A percentile compares a stretch with the other conserved stretches of the same genome.
These are phyloP conservation scores for Tamias sibiricus DNA, from an alignment of 2,113 vertebrate genomes.

Conservation along the genomic window DNA sequence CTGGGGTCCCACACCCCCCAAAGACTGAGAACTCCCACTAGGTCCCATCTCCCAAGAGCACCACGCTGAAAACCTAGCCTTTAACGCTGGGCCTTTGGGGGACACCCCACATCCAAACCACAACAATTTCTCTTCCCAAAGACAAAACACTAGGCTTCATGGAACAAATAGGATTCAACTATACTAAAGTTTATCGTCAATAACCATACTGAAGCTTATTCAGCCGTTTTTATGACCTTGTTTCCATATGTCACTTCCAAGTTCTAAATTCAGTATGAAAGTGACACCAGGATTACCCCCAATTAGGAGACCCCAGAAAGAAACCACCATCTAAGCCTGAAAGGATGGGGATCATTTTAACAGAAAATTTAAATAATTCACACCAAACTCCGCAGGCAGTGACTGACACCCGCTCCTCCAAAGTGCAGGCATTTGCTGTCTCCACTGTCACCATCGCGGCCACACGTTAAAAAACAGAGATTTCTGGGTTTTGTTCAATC, in stretches of 20 bases:
- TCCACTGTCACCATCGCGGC: rapidly evolving
- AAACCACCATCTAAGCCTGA: background rate
- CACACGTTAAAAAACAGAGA: background rate
- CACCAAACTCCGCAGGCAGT: background rate
- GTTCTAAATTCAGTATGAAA: background rate
- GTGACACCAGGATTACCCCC: background rate
- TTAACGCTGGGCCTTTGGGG: background rate
- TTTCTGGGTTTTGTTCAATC: background rate
- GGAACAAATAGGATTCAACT: background rate
- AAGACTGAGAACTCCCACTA: background rate
- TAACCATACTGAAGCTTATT: background rate
- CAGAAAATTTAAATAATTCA: background rate
- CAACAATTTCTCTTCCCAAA: background rate
- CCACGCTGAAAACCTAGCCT: background rate
- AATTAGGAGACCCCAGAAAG: background rate
- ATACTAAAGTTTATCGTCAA: background rate
- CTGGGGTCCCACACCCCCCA: background rate
- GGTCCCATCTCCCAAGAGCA: too few species aligned
- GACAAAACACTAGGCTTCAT: background rate
- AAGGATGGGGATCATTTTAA: background rate
- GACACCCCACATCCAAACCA: background rate
- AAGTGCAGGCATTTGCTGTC: too few species aligned
- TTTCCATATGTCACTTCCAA: background rate
- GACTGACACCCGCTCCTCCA: background rate
- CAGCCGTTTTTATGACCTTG: background rate